These are phyloP conservation scores for Synergus itoensis DNA, from an alignment of 2,888 invertebrate genomes.

Conservation along the genomic window DNA sequence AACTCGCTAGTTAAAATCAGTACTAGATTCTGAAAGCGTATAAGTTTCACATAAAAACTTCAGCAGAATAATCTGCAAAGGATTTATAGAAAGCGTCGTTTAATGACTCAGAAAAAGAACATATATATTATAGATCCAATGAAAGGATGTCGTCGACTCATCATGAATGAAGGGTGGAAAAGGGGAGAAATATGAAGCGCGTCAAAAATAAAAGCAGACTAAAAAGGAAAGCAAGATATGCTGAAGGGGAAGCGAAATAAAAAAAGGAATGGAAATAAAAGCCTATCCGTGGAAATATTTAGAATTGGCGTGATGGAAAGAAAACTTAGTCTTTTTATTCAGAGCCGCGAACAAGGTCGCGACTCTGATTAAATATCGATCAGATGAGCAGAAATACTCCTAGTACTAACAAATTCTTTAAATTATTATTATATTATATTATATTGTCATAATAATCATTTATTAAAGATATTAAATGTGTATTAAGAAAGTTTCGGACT, in stretches of 20 bases:
- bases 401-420: not conserved
- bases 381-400: not conserved
- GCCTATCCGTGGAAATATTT: constrained; percentile 1
- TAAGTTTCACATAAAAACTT: no score
- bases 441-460: no score
- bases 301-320: not conserved
- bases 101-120: not conserved
- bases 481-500: no score
- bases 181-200: not conserved
- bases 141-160: not conserved
- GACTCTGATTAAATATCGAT: constrained; percentile 25
- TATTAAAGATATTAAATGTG: no score
- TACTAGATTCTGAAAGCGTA: no score
- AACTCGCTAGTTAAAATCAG: no score
- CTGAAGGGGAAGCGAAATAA: not conserved
- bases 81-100: no score
- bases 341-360: constrained; percentile 7
- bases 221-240: constrained; percentile 9
- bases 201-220: not conserved
- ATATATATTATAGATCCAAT: not conserved
- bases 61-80: no score
- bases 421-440: not conserved
- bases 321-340: constrained; percentile 6
- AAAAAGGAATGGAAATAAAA: not conserved
- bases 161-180: not conserved